A percentile compares a stretch with the other conserved stretches of the same genome.
Conservation (phyloP, 2,113 vertebrate species). For the Blennius ocellaris region DNA sequence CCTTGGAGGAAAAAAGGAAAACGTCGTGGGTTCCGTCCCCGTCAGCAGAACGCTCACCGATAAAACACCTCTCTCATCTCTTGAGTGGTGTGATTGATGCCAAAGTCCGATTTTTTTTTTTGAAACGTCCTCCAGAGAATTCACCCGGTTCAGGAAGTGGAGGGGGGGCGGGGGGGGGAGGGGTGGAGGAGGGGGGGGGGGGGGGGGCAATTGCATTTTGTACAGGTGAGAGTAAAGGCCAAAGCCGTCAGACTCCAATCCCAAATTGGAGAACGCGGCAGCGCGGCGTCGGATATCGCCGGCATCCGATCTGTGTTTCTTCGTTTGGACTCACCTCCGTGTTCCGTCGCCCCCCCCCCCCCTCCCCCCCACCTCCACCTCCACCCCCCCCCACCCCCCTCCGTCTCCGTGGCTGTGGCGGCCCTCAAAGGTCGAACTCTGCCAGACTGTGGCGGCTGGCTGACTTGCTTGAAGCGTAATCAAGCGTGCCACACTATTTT, state of each 20-base stretch:
- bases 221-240: slow-evolving; percentile 56
- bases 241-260: slow-evolving; percentile 45
- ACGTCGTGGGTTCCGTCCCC: too few species aligned
- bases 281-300: slow-evolving; percentile 8
- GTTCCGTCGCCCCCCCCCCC: slow-evolving; percentile 3
- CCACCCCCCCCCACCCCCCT: neutral
- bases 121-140: slow-evolving; percentile 21
- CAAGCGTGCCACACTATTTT: slow-evolving; percentile 75
- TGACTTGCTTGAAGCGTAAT: slow-evolving; percentile 73
- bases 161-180: too few species aligned
- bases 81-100: slow-evolving; percentile 20
- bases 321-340: slow-evolving; percentile 41
- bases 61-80: neutral
- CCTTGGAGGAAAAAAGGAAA: too few species aligned
- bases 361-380: slow-evolving; percentile 21
- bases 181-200: too few species aligned
- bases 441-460: slow-evolving; percentile 64
- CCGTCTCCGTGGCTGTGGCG: slow-evolving; percentile 55
- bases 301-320: slow-evolving; percentile 36
- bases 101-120: slow-evolving; percentile 32
- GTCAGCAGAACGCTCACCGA: neutral
- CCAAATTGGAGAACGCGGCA: slow-evolving; percentile 33
- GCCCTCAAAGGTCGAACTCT: slow-evolving; percentile 78
- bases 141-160: too few species aligned
- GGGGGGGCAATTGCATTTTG: slow-evolving; percentile 60